A percentile compares a stretch with the other conserved stretches of the same genome.
Evolutionary conservation across 2,888 invertebrate genomes (phyloP).

Genomic region (Pelosia muscerda): DNA sequence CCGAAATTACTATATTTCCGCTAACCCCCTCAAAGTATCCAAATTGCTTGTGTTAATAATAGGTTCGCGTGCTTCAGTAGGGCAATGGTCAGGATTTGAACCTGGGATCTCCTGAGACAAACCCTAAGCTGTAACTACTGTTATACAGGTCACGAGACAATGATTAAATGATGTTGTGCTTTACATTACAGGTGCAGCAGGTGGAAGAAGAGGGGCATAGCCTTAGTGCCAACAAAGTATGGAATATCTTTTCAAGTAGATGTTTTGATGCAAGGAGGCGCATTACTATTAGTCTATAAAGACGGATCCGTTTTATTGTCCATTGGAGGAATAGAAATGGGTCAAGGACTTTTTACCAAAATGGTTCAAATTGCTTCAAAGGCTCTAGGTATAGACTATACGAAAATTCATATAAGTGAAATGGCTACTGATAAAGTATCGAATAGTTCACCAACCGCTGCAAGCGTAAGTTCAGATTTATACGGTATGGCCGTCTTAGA

Average conservation of each 20-base stretch:
- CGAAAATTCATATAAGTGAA: conserved; percentile 90
- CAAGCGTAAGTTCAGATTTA: conserved; percentile 92
- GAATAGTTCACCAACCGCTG: conserved; percentile 93
- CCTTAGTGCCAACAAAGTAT: conserved; percentile 91
- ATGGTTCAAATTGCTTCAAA: conserved; percentile 94
- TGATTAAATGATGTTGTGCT: neutral
- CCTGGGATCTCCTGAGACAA: too few relatives aligned
- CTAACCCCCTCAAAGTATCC: too few relatives aligned
- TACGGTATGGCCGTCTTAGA: conserved; percentile 93
- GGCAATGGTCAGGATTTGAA: neutral
- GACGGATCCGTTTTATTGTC: conserved; percentile 93
- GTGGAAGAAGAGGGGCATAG: conserved; percentile 92
- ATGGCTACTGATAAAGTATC: conserved; percentile 94
- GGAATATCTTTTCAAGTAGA: conserved; percentile 90
- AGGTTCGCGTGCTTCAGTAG: too few relatives aligned
- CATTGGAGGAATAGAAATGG: conserved; percentile 96
- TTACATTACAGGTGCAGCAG: conserved; percentile 86
- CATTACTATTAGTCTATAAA: conserved; percentile 91
- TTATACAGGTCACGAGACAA: too few relatives aligned
- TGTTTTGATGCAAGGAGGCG: conserved; percentile 92
- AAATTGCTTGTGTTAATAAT: too few relatives aligned
- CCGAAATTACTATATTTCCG: too few relatives aligned
- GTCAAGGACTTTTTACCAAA: conserved; percentile 96
- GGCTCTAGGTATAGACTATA: conserved; percentile 87
- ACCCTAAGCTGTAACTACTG: too few relatives aligned